These are phyloP conservation scores for Phyto melanocephala DNA, from an alignment of 2,888 invertebrate species.

Conservation along the genomic window DNA sequence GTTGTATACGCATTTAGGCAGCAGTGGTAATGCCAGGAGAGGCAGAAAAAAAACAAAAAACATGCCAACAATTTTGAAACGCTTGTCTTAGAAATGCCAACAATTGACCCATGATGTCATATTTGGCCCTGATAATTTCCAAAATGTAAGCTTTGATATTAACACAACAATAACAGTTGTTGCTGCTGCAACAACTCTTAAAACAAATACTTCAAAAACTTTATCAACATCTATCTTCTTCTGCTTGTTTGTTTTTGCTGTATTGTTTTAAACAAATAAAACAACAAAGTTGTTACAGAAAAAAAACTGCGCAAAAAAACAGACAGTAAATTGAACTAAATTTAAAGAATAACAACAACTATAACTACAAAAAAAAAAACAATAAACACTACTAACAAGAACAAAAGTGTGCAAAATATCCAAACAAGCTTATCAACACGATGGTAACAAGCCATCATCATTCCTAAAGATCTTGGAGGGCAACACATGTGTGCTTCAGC, in stretches of 20 bases:
- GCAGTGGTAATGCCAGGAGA: neutral
- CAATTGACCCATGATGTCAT: conserved; percentile 67
- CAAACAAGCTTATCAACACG: conserved; percentile 66
- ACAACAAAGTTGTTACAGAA: conserved; percentile 9
- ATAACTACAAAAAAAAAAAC: conserved; percentile 18
- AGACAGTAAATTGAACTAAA: conserved; percentile 41
- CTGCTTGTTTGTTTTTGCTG: neutral
- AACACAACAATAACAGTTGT: conserved; percentile 26
- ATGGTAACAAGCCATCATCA: conserved; percentile 65
- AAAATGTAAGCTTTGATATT: conserved; percentile 42
- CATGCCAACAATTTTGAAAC: conserved; percentile 65
- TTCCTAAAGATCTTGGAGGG: conserved; percentile 61
- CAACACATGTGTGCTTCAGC: conserved; percentile 57
- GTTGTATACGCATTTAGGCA: neutral
- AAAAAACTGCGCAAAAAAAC: neutral
- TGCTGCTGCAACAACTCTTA: neutral
- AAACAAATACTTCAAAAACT: conserved; percentile 6
- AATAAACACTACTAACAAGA: conserved; percentile 50
- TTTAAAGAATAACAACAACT: conserved; percentile 37
- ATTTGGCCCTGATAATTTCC: conserved; percentile 63
- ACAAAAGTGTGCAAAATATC: conserved; percentile 65
- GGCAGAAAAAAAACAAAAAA: neutral
- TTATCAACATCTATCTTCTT: conserved; percentile 49
- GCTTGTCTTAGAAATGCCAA: conserved; percentile 67
- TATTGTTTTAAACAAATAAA: conserved; percentile 34